Evolutionary conservation across 2,888 invertebrate genomes (phyloP).

Genomic region (Lycocerus yunnanus): DNA sequence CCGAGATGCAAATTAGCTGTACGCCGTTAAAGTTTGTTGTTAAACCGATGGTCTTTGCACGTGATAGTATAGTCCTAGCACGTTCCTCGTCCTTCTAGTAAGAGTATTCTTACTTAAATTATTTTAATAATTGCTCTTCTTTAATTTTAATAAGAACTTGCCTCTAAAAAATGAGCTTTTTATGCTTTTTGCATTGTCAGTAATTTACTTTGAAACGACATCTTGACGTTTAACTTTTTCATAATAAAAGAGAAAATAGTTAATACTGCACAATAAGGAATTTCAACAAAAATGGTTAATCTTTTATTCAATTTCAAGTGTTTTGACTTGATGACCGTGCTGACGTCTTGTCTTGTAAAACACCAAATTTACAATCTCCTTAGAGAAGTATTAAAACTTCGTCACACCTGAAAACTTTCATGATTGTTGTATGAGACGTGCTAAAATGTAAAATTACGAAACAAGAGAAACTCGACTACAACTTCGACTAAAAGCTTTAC

Average conservation of each 20-base stretch:
- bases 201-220: background rate
- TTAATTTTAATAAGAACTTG: constrained; percentile 27
- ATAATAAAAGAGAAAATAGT: background rate
- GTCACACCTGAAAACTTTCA: constrained; percentile 21
- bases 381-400: constrained; percentile 15
- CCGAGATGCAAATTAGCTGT: constrained; percentile 52
- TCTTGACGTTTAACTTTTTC: background rate
- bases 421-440: constrained; percentile 17
- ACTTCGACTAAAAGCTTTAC: background rate
- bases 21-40: constrained; percentile 52
- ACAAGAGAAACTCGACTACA: constrained; percentile 4
- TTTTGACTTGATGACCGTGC: constrained; percentile 25
- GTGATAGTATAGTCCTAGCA: constrained; percentile 44
- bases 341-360: constrained; percentile 23
- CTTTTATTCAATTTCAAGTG: constrained; percentile 17
- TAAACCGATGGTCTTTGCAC: constrained; percentile 46
- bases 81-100: constrained; percentile 39
- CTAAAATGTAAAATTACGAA: constrained; percentile 11
- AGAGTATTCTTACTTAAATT: constrained; percentile 36
- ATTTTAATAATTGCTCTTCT: constrained; percentile 37
- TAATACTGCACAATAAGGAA: constrained; percentile 2
- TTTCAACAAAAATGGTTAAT: constrained; percentile 15
- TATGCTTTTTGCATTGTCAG: background rate
- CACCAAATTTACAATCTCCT: constrained; percentile 20
- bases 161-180: background rate